Base-by-base conservation (phyloP, 1,140 invertebrate species). In the Drosophila subobscura region DNA sequence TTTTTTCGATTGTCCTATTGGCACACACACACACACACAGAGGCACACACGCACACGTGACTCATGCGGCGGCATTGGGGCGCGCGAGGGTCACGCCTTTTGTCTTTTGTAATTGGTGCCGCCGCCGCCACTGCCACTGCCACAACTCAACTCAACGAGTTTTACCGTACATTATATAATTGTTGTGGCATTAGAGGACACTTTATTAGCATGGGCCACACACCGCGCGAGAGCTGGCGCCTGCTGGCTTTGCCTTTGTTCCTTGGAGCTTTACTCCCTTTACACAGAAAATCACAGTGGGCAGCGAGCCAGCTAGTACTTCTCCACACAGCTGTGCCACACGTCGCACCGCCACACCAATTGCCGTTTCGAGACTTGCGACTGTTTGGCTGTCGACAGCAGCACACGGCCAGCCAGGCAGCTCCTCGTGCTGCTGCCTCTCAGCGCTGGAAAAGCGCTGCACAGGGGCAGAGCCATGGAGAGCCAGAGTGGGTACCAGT, bases 361-460 rank as follows among this genome's bases (percentile, higher is more conserved):
- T 65, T 74, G 70, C 59, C 70, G 46, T 65, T 74, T 65, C 56
- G 59, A 74, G 73, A 44, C 59, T 46, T 53, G 54, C 70, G 40
- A 72, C 67, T 72, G 56, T 60, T 68, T 58, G 50, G 50, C 46
- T 71, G 68, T 59, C 67, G 67, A 20, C 16, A 72, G 56, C 47
- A 8, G 66, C 52, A 54, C 14, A 10, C 20, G 16, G 8, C 8
- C n/a, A n/a, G 16, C 16, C 16, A 20, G 16, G 16, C 50, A 20
- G 50, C 29, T 22, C 7, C 10, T 37, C 27, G 27, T 40, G 50
- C 29, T 52, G n/a, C 49, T 50, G 1, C 25, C 29, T 27, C 49
- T 27, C 12, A n/a, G 25, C 23, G 64, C 52, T 68, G 64, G 52
- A 68, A 70, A 57, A 50, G 54, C 45, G 64, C 49, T 72, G 70